phyloP scores from a whole-genome alignment of 2,113 vertebrate genomes.

The Sapajus apella region DNA sequence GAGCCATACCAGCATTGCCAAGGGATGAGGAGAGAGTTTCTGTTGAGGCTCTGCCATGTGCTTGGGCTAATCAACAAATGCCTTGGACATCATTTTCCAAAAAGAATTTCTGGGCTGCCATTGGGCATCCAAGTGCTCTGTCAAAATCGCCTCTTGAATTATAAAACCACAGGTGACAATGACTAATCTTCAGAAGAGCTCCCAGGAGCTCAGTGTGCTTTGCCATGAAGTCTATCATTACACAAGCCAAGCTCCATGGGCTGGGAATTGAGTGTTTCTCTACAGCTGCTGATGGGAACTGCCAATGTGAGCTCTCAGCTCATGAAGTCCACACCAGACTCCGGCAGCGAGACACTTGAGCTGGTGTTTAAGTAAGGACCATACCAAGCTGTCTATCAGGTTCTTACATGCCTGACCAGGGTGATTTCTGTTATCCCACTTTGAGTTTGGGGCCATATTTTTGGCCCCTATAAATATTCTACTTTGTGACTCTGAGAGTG shows the following conservation, averaged over 20 bases:
- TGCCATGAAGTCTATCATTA: background rate
- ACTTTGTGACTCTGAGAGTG: background rate
- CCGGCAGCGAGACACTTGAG: background rate
- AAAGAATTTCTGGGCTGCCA: background rate
- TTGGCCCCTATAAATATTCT: background rate
- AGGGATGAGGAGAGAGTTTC: background rate
- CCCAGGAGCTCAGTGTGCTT: background rate
- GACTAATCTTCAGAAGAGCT: background rate
- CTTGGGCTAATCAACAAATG: background rate
- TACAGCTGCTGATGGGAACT: background rate
- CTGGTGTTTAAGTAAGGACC: background rate
- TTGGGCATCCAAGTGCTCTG: background rate
- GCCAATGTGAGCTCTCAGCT: background rate
- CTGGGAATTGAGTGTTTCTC: background rate
- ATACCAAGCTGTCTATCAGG: background rate
- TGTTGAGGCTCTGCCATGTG: background rate
- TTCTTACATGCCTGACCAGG: background rate
- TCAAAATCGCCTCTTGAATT: background rate
- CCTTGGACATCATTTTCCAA: background rate
- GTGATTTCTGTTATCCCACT: background rate
- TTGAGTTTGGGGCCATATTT: background rate
- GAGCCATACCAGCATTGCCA: background rate
- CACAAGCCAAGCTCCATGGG: fast-evolving
- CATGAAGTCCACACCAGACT: background rate
- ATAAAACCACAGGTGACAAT: background rate